Evolutionary conservation across 2,888 invertebrate genomes (phyloP), one percentile per base, ranked within the genome.

Genomic region (Congeria kusceri): DNA sequence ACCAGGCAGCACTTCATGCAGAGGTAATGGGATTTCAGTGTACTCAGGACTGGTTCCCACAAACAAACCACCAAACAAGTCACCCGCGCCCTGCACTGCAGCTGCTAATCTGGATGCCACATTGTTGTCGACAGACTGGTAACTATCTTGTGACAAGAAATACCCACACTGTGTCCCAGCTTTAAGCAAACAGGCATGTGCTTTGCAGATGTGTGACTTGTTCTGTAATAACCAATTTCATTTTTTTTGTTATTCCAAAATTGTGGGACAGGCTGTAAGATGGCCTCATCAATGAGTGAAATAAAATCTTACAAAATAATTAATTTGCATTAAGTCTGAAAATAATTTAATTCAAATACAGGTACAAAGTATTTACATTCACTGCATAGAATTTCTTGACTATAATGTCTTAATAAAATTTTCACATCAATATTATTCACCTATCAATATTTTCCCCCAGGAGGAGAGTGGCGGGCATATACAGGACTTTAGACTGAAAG

Each of bases 81-180:
- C 75, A 9, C 63, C 77, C 13, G 80, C 56, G 28, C 71, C 80
- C 53, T 25, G 53, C 2, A 63, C 32, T 9, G 47, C 47, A 13
- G 86, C 77, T 23, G 85, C 84, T 25, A 27, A 27, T 46, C 87
- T 83, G 5, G 88, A 86, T 46, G 53, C 27, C 15, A 28, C 39
- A 70, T 88, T 88, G 64, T 87, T 88, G 64, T 88, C 85, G 9
- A 15, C 28, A 9, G 44, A 39, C 5, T 25, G 32, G 15, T 44
- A 0, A 23, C 20, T 7, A 28, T 27, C 49, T 63, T 23, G 29
- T 9, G 23, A 23, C 65, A 49, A 28, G 27, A 77, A 65, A 44
- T 77, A 72, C 29, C 39, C 46, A 18, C 32, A 57, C 57, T 61
- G 13, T 32, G 57, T 57, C 0, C 71, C 81, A 27, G 62, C 58